phyloP scores from a whole-genome alignment of 1,140 invertebrate species.

The Andrena cerasifolii region DNA sequence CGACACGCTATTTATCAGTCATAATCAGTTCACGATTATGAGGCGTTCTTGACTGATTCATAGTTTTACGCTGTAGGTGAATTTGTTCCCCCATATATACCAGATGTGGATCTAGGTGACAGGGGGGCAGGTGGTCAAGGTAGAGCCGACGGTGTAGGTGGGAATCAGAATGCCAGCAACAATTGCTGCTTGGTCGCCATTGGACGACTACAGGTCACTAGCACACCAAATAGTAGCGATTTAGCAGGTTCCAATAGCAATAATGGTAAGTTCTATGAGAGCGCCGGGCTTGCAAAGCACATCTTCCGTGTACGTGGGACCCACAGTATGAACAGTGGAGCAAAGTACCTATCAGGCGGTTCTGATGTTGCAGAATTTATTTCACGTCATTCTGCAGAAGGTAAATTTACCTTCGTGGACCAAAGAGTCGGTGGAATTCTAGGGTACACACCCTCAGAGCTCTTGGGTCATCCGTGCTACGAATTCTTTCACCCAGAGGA shows the following conservation, averaged over 20 bases:
- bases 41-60: constrained; percentile 60
- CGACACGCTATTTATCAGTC: constrained; percentile 25
- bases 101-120: constrained; percentile 80
- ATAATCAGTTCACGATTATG: constrained; percentile 44
- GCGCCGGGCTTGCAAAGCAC: too few relatives aligned
- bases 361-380: constrained; percentile 90
- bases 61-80: constrained; percentile 79
- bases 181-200: constrained; percentile 99
- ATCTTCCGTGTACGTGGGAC: too few relatives aligned
- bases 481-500: constrained; percentile 99
- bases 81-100: constrained; percentile 81
- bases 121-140: constrained; percentile 84
- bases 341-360: not conserved
- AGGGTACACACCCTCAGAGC: constrained; percentile 96
- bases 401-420: constrained; percentile 99
- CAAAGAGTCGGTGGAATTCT: constrained; percentile 95
- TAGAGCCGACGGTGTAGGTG: constrained; percentile 87
- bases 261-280: constrained; percentile 80
- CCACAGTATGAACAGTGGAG: too few relatives aligned
- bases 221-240: constrained; percentile 96
- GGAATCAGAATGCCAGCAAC: constrained; percentile 89
- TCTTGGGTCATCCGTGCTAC: constrained; percentile 97
- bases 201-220: constrained; percentile 97
- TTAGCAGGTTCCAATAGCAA: constrained; percentile 92
- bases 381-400: constrained; percentile 96